Evolutionary conservation across 1,140 invertebrate species (phyloP).

Genomic region (Atta cephalotes): DNA sequence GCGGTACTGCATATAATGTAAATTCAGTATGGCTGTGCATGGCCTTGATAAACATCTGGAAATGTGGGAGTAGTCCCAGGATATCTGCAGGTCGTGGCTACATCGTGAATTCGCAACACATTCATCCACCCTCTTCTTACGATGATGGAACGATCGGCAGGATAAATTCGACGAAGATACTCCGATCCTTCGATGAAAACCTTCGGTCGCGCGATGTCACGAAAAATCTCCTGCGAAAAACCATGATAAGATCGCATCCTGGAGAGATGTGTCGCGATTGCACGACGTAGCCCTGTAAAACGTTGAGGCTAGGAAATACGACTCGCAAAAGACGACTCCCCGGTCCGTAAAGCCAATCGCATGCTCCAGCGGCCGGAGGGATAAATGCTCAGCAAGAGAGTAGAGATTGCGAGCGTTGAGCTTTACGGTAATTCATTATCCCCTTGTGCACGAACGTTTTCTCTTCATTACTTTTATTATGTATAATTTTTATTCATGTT

Average conservation of each 20-base stretch:
- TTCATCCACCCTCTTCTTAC: background rate
- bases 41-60: conserved; percentile 41
- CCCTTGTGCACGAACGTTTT: conserved; percentile 31
- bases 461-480: background rate
- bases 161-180: background rate
- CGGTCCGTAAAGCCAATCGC: background rate
- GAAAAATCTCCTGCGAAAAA: background rate
- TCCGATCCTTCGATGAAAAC: background rate
- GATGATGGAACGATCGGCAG: background rate
- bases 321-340: background rate
- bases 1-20: background rate
- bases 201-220: background rate
- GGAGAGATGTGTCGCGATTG: conserved; percentile 22
- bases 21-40: conserved; percentile 50
- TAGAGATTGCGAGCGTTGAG: conserved; percentile 36
- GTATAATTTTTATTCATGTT: conserved; percentile 17
- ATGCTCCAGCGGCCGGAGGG: background rate
- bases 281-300: conserved; percentile 21
- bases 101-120: conserved; percentile 11
- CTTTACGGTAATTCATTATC: conserved; percentile 41
- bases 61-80: conserved; percentile 16
- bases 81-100: background rate
- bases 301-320: background rate
- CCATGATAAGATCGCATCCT: conserved; percentile 3
- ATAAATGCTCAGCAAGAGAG: conserved; percentile 34